These are phyloP conservation scores for Prunella strophiata DNA, from an alignment of 2,797 vertebrate genomes.

Conservation along the genomic window DNA sequence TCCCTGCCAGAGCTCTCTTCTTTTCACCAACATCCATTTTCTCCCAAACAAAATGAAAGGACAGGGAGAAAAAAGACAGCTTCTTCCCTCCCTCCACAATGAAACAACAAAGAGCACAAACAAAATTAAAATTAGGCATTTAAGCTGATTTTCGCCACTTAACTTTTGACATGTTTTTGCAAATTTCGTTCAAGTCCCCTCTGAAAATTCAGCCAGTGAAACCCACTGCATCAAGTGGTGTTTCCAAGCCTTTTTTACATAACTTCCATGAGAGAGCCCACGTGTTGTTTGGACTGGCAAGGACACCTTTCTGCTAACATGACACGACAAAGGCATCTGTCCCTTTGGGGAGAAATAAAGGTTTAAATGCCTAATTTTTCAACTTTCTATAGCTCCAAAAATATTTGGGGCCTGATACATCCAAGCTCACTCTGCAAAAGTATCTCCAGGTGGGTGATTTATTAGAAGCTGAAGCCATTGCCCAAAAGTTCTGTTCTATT, in stretches of 20 bases:
- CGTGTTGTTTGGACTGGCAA: background rate
- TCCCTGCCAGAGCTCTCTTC: conserved; percentile 35
- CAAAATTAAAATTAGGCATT: conserved; percentile 67
- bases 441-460: conserved; percentile 60
- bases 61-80: conserved; percentile 56
- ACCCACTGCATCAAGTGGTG: background rate
- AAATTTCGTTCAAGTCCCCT: conserved; percentile 38
- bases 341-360: background rate
- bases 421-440: background rate
- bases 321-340: background rate
- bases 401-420: background rate
- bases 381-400: conserved; percentile 21
- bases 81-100: conserved; percentile 68
- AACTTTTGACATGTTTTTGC: conserved; percentile 65
- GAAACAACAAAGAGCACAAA: conserved; percentile 62
- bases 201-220: conserved; percentile 36
- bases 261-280: background rate
- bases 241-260: conserved; percentile 35
- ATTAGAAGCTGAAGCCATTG: conserved; percentile 19
- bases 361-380: conserved; percentile 30
- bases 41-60: conserved; percentile 53
- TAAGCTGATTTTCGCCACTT: conserved; percentile 72
- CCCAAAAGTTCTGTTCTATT: conserved; percentile 47
- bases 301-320: background rate
- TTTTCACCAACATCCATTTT: conserved; percentile 58